Percentiles rank a stretch among this genome's conserved stretches.
phyloP scores from a whole-genome alignment of 2,888 invertebrate species.

The Phaedon cochleariae region DNA sequence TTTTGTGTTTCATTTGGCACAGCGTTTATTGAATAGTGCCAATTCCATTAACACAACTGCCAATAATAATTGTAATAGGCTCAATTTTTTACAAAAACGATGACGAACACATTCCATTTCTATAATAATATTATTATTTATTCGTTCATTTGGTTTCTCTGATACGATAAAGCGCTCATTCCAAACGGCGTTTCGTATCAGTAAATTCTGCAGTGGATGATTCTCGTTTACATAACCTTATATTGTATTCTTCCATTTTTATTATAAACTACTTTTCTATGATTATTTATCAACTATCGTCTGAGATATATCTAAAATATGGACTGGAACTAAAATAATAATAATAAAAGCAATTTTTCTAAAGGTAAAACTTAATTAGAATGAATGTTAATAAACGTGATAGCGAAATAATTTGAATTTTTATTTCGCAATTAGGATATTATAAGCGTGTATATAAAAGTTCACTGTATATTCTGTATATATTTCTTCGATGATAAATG shows the following conservation, averaged over 20 bases:
- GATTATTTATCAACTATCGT: background rate
- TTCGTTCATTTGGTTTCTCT: too few species aligned
- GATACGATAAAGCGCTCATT: too few species aligned
- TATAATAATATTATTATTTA: too few species aligned
- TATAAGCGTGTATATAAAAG: constrained; percentile 35
- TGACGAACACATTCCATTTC: too few species aligned
- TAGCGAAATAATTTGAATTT: constrained; percentile 51
- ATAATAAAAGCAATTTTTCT: constrained; percentile 39
- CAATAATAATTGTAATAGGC: too few species aligned
- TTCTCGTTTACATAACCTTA: too few species aligned
- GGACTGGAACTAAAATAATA: constrained; percentile 14
- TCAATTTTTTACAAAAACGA: too few species aligned
- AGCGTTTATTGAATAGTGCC: too few species aligned
- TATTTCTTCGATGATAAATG: constrained; percentile 31
- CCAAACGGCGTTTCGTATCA: too few species aligned
- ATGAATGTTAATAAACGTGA: constrained; percentile 47
- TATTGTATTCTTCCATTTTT: background rate
- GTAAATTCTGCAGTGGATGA: too few species aligned
- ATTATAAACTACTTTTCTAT: background rate
- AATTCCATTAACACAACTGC: too few species aligned
- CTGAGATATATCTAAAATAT: background rate
- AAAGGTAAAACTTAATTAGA: constrained; percentile 27
- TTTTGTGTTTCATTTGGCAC: background rate
- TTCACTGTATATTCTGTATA: constrained; percentile 36
- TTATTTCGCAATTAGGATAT: constrained; percentile 30